Evolutionary conservation across 2,888 invertebrate species (phyloP), one percentile per base, ranked within the genome.

Genomic region (Sepiola atlantica): DNA sequence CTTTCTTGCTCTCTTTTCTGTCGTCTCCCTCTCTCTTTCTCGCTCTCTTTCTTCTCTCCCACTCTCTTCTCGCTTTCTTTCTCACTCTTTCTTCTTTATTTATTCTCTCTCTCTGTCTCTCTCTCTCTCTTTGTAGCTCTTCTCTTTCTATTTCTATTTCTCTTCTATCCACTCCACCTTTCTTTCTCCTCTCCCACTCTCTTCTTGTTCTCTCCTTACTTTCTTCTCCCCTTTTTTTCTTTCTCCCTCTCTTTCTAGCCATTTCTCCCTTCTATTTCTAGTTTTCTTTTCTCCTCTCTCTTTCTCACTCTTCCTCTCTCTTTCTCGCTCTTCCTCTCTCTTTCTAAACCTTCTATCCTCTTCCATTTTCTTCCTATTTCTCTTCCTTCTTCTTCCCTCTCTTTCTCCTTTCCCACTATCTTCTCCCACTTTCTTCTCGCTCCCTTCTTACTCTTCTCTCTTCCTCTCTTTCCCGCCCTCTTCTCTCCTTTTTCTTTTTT

Each of bases 191-290:
- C 21, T 55, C 55, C 55, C 21, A 20, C 21, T 21, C 16, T 55
- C 21, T 21, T 55, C 16, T 21, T 12, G 16, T 12, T 12, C 55
- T 55, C 10, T 61, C 93, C 35, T 95, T 91, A 92, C 90, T 94
- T 55, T 93, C 45, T 90, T 32, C 28, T 55, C 90, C 93, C 93
- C 45, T 54, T 55, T 94, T 91, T 93, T 32, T 93, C 35, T 93
- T 94, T 94, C 54, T 61, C 91, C 93, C 94, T 93, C 91, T 92
- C 55, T 93, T 92, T 90, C 94, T 93, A 55, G 55, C 93, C 90
- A 91, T 90, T 94, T 35, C 93, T 35, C 93, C 28, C 14, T 93
- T 93, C 55, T 35, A 54, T 90, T 61, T 90, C 28, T 91, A 45
- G 45, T 55, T 90, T 35, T 21, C 35, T 92, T 20, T 28, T 32